A percentile compares a stretch with the other conserved stretches of the same genome.
Conservation (phyloP, 2,113 vertebrate genomes). For the Tachysurus vachellii region DNA sequence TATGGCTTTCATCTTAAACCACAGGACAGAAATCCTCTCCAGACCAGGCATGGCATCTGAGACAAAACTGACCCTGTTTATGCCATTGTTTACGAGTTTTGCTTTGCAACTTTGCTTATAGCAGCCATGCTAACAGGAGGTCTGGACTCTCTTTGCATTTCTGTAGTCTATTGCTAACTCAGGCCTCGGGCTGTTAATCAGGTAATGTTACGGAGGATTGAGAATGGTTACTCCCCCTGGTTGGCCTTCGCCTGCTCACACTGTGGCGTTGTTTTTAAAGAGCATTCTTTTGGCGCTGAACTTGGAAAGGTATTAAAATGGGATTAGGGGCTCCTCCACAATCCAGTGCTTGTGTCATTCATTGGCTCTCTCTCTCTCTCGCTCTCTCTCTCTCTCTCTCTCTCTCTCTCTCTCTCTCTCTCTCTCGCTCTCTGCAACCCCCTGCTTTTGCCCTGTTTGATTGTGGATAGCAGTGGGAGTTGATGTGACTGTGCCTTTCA, state of each 20-base stretch:
- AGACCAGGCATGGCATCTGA: slow-evolving; percentile 38
- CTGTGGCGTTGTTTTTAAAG: slow-evolving; percentile 84
- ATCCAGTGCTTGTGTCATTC: slow-evolving; percentile 83
- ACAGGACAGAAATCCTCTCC: slow-evolving; percentile 50
- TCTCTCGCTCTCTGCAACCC: slow-evolving; percentile 33
- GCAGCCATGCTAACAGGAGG: slow-evolving; percentile 24
- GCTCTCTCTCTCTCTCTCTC: slow-evolving; percentile 57
- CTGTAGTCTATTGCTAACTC: slow-evolving; percentile 33
- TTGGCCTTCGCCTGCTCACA: slow-evolving; percentile 75
- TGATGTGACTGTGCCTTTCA: slow-evolving; percentile 88
- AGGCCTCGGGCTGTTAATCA: slow-evolving; percentile 64
- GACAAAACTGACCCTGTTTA: slow-evolving; percentile 32
- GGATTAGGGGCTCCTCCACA: slow-evolving; percentile 85
- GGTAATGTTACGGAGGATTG: slow-evolving; percentile 77
- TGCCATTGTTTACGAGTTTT: slow-evolving; percentile 10
- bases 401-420: slow-evolving; percentile 42
- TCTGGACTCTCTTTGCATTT: neutral
- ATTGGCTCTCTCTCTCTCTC: slow-evolving; percentile 74
- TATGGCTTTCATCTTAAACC: slow-evolving; percentile 51
- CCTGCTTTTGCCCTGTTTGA: slow-evolving; percentile 76
- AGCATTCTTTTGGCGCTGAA: slow-evolving; percentile 88
- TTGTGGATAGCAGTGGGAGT: slow-evolving; percentile 88
- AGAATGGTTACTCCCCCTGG: slow-evolving; percentile 60
- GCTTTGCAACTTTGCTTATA: neutral
- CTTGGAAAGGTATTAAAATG: slow-evolving; percentile 96